phyloP scores from a whole-genome alignment of 2,888 invertebrate species.

The Parnassius mnemosyne region DNA sequence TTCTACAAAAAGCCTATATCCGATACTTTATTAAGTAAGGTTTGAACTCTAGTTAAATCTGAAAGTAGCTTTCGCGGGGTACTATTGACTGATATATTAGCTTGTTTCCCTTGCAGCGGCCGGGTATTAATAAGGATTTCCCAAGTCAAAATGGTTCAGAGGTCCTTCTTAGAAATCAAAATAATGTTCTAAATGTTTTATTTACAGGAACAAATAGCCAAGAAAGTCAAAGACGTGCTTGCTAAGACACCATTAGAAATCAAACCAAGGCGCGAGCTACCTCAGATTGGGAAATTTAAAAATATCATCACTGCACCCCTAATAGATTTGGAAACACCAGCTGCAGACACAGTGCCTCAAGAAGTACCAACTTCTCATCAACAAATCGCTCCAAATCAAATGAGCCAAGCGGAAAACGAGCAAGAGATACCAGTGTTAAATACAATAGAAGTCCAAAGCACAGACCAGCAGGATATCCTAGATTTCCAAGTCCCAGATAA shows the following conservation, averaged over 20 bases:
- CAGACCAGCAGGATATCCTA: constrained; percentile 42
- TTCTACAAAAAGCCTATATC: background rate
- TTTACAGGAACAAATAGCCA: constrained; percentile 85
- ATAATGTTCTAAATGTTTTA: constrained; percentile 4
- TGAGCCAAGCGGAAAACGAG: constrained; percentile 29
- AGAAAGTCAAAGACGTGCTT: constrained; percentile 86
- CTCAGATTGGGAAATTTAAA: constrained; percentile 55
- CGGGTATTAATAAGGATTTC: no score
- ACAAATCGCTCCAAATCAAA: constrained; percentile 14
- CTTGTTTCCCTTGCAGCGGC: no score
- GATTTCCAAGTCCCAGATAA: constrained; percentile 58
- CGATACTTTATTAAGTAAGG: background rate
- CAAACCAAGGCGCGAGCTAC: constrained; percentile 59
- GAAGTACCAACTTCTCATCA: constrained; percentile 4
- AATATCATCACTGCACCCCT: constrained; percentile 50
- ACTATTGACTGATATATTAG: no score
- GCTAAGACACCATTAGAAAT: constrained; percentile 86
- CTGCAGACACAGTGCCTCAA: constrained; percentile 15
- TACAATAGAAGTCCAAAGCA: constrained; percentile 46
- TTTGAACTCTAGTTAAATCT: no score
- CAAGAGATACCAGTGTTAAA: constrained; percentile 21
- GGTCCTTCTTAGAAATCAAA: no score
- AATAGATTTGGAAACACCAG: constrained; percentile 46
- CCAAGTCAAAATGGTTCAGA: no score
- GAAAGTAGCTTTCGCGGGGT: no score